Percentiles rank a stretch among this genome's conserved stretches.
phyloP scores from a whole-genome alignment of 2,888 invertebrate genomes.

The Drosophila picticornis region DNA sequence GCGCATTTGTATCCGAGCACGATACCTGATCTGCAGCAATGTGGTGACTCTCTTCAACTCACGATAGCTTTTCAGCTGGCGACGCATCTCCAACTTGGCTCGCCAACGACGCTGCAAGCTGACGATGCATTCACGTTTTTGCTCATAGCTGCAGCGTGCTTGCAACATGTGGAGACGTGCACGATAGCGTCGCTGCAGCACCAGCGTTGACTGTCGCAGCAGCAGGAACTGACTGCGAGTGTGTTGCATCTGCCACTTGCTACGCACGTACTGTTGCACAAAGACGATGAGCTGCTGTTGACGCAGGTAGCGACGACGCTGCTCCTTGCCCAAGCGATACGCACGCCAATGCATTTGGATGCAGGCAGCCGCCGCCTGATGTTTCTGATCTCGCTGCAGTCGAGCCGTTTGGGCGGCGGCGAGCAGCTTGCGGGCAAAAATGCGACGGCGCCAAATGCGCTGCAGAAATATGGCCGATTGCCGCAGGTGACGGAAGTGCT shows the following conservation, averaged over 20 bases:
- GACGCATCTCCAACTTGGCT: slow-evolving; percentile 80
- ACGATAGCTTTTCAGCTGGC: slow-evolving; percentile 26
- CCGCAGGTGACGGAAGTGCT: slow-evolving; percentile 84
- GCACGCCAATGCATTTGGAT: slow-evolving; percentile 85
- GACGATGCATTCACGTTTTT: slow-evolving; percentile 75
- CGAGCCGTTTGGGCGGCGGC: slow-evolving; percentile 64
- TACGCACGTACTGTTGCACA: slow-evolving; percentile 62
- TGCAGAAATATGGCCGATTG: slow-evolving; percentile 86
- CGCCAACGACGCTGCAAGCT: slow-evolving; percentile 85
- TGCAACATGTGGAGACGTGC: slow-evolving; percentile 62
- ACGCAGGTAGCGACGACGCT: slow-evolving; percentile 63
- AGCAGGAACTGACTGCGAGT: slow-evolving; percentile 52
- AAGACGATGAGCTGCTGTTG: slow-evolving; percentile 50
- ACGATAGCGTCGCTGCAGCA: slow-evolving; percentile 69
- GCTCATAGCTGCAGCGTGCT: slow-evolving; percentile 50
- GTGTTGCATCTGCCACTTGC: slow-evolving; percentile 66
- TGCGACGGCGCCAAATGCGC: slow-evolving; percentile 85
- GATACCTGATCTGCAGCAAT: slow-evolving; percentile 29
- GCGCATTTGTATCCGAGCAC: slow-evolving; percentile 61
- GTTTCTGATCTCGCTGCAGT: slow-evolving; percentile 64
- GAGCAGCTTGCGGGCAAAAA: slow-evolving; percentile 75
- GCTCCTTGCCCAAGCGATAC: slow-evolving; percentile 49
- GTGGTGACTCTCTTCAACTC: slow-evolving; percentile 6
- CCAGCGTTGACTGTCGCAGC: slow-evolving; percentile 43
- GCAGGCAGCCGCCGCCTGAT: slow-evolving; percentile 69